phyloP scores from a whole-genome alignment of 2,888 invertebrate species.

The Andrena camellia region DNA sequence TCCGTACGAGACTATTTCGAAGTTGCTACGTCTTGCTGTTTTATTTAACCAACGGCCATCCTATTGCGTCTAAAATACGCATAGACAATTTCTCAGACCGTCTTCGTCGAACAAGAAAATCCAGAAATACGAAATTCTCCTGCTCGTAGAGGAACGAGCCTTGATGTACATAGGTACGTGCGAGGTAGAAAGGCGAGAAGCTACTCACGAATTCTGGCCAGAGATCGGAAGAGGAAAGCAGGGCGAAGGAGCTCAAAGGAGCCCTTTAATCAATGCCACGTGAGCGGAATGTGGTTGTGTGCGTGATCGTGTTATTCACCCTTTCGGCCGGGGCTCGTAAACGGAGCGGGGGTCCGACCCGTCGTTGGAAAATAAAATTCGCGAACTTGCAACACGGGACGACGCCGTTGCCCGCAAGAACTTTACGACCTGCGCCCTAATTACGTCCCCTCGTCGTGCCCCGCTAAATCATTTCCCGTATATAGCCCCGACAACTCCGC shows the following conservation, averaged over 20 bases:
- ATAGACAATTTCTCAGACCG: not conserved
- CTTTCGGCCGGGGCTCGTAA: conserved; percentile 10
- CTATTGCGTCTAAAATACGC: conserved; percentile 11
- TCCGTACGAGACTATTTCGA: conserved; percentile 18
- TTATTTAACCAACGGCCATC: conserved; percentile 38
- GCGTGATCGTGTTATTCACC: conserved; percentile 32
- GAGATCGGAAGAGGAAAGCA: conserved; percentile 23
- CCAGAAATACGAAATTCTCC: too few relatives aligned
- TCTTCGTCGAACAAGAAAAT: not conserved
- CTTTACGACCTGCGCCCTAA: conserved; percentile 29
- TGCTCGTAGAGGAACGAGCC: too few relatives aligned
- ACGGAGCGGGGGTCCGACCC: not conserved
- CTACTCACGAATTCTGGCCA: conserved; percentile 21
- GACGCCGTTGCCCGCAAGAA: not conserved
- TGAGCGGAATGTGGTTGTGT: conserved; percentile 21
- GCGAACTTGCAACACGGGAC: not conserved
- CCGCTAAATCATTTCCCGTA: conserved; percentile 5
- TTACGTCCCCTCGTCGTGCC: not conserved
- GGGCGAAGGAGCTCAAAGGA: conserved; percentile 39
- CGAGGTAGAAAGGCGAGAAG: conserved; percentile 14
- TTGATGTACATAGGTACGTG: not conserved
- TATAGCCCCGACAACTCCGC: not conserved
- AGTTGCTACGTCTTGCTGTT: conserved; percentile 7
- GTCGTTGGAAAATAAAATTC: conserved; percentile 27
- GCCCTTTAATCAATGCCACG: conserved; percentile 62